Evolutionary conservation across 2,888 invertebrate genomes (phyloP).

Genomic region (Frankliniella intonsa): DNA sequence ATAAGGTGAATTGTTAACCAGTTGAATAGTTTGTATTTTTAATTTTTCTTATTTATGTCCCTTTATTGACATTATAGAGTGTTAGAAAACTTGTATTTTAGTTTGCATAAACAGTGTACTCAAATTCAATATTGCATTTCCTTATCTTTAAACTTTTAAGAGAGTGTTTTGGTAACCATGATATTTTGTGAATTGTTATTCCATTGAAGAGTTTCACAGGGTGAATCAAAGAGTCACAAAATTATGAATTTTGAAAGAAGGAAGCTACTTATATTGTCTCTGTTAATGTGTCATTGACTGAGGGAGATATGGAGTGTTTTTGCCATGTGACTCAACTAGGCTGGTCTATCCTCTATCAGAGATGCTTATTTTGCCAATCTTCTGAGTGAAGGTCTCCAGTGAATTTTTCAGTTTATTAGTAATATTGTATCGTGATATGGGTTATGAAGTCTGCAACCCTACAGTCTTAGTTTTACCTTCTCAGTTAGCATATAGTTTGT

Average conservation of each 20-base stretch:
- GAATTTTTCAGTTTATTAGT: neutral
- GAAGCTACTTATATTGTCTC: neutral
- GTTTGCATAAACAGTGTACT: neutral
- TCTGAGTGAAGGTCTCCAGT: neutral
- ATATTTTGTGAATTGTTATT: neutral
- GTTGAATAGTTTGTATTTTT: conserved; percentile 11
- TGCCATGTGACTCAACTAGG: neutral
- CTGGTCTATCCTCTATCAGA: neutral
- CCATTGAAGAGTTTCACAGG: neutral
- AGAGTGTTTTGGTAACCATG: neutral
- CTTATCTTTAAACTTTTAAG: neutral
- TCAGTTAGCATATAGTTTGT: conserved; percentile 4
- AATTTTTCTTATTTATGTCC: neutral
- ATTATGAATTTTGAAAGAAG: neutral
- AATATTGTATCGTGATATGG: neutral
- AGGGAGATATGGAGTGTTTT: neutral
- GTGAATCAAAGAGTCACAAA: neutral
- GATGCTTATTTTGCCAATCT: neutral
- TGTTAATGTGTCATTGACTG: neutral
- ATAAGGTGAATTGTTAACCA: conserved; percentile 3
- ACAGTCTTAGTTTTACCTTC: neutral
- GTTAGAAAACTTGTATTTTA: neutral
- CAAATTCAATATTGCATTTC: neutral
- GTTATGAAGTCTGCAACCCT: conserved; percentile 3
- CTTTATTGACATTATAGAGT: neutral